phyloP scores from a whole-genome alignment of 1,140 invertebrate species.

The Phortica variegata region DNA sequence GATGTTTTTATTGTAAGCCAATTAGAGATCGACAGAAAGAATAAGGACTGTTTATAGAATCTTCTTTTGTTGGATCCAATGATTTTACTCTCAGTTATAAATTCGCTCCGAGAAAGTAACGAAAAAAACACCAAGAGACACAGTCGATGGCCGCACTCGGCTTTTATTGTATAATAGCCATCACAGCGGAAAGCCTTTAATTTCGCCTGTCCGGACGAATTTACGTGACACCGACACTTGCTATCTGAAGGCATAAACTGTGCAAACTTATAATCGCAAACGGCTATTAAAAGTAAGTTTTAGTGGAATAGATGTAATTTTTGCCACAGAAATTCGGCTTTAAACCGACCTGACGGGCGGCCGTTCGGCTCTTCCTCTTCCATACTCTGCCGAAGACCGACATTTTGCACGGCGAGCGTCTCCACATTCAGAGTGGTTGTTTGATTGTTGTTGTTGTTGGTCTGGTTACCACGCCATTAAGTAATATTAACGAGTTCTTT shows the following conservation, averaged over 20 bases:
- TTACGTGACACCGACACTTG: conserved; percentile 46
- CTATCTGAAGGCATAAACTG: conserved; percentile 48
- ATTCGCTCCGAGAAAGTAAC: too few relatives aligned
- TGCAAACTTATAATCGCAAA: conserved; percentile 34
- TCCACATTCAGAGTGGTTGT: too few relatives aligned
- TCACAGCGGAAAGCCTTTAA: too few relatives aligned
- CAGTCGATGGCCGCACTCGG: too few relatives aligned
- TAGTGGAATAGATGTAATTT: conserved; percentile 21
- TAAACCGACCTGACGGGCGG: conserved; percentile 28
- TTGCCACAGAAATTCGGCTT: conserved; percentile 14
- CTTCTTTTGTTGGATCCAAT: too few relatives aligned
- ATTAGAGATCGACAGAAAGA: too few relatives aligned
- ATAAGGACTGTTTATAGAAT: too few relatives aligned
- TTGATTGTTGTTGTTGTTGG: conserved; percentile 7
- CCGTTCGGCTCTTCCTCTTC: not conserved
- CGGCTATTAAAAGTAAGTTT: conserved; percentile 42
- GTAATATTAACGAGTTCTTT: conserved; percentile 35
- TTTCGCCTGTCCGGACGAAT: conserved; percentile 22
- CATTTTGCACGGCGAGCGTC: not conserved
- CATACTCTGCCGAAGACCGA: not conserved
- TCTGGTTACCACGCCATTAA: conserved; percentile 8
- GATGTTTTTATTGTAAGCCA: too few relatives aligned
- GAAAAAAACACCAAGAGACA: too few relatives aligned
- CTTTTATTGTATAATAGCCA: too few relatives aligned
- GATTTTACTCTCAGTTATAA: too few relatives aligned